Conservation (phyloP, 2,888 invertebrate species). For the Syritta pipiens region DNA sequence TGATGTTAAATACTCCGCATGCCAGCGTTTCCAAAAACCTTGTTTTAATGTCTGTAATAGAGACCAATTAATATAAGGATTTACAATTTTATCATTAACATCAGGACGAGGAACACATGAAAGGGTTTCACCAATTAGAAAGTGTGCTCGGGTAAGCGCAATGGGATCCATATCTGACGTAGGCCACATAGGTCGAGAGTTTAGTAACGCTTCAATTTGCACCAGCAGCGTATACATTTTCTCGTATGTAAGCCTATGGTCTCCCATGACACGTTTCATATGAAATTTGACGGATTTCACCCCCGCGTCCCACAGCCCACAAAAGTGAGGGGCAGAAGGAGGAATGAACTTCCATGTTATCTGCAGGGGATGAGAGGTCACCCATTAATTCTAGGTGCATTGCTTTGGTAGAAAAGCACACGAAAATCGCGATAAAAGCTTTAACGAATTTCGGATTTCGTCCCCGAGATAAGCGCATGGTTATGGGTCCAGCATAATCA, state of each 20-base stretch:
- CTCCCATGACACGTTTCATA: slow-evolving; percentile 1
- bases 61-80: no score
- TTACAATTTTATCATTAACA: no score
- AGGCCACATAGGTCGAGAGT: slow-evolving; percentile 38
- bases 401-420: slow-evolving; percentile 10
- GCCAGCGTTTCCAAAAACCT: no score
- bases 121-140: no score
- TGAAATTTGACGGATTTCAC: neutral
- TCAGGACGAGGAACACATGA: no score
- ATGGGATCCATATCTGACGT: neutral
- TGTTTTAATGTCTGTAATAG: no score
- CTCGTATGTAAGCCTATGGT: neutral
- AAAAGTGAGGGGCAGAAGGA: slow-evolving; percentile 15
- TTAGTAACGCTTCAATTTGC: slow-evolving; percentile 68
- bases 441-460: slow-evolving; percentile 50
- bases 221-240: slow-evolving; percentile 19
- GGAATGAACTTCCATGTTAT: slow-evolving; percentile 74
- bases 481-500: slow-evolving; percentile 4
- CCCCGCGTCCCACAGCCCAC: slow-evolving; percentile 15
- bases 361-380: no score
- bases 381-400: neutral
- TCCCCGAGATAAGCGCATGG: neutral
- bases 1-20: no score
- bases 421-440: slow-evolving; percentile 62
- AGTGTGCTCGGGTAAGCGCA: neutral